Conservation (phyloP, 1,140 invertebrate genomes). For the Onthophagus taurus region DNA sequence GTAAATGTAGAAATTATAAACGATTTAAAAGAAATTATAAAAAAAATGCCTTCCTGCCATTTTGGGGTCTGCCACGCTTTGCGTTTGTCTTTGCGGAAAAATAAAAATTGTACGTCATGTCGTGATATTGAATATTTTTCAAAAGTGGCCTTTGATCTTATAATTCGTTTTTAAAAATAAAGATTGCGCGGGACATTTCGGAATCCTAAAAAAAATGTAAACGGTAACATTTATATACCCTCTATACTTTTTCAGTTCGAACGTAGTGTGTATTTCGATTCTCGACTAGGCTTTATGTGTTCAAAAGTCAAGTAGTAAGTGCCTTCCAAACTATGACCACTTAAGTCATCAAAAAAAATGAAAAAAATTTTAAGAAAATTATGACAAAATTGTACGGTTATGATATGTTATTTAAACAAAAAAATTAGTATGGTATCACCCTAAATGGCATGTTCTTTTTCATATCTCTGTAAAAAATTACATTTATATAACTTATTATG, state of each 20-base stretch:
- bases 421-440: constrained; percentile 33
- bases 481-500: constrained; percentile 28
- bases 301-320: constrained; percentile 40
- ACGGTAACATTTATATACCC: neutral
- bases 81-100: constrained; percentile 22
- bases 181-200: constrained; percentile 12
- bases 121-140: constrained; percentile 17
- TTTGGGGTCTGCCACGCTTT: constrained; percentile 34
- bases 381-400: constrained; percentile 33
- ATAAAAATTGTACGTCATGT: constrained; percentile 11
- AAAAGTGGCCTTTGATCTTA: constrained; percentile 20
- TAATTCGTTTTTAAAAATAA: constrained; percentile 10
- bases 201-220: constrained; percentile 10
- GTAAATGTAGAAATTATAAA: constrained; percentile 36
- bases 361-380: constrained; percentile 28
- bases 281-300: constrained; percentile 39
- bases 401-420: constrained; percentile 31
- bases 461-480: constrained; percentile 35
- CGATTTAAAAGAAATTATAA: constrained; percentile 33
- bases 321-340: constrained; percentile 39
- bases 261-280: constrained; percentile 20
- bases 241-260: constrained; percentile 3
- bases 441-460: constrained; percentile 38
- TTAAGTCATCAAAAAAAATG: constrained; percentile 33
- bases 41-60: constrained; percentile 38